Percentiles rank a stretch among this genome's conserved stretches.
Evolutionary conservation across 2,113 vertebrate species (phyloP).

Genomic region (Ophiodon elongatus): DNA sequence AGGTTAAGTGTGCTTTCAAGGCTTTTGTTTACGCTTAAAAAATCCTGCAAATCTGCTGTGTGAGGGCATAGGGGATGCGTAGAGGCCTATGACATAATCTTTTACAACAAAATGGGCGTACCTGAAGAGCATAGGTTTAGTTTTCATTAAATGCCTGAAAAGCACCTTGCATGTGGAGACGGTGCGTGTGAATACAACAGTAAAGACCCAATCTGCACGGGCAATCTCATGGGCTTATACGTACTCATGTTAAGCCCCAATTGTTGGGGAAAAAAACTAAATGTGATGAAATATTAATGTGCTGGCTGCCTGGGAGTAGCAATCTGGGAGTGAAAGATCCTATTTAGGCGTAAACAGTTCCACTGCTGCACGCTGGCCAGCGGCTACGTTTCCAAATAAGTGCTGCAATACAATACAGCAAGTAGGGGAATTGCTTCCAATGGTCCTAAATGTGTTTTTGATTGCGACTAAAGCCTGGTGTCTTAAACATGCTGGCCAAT

Average conservation of each 20-base stretch:
- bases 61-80: slow-evolving; percentile 25
- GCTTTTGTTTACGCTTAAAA: slow-evolving; percentile 43
- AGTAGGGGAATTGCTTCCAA: slow-evolving; percentile 38
- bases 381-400: slow-evolving; percentile 39
- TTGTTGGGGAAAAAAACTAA: slow-evolving; percentile 33
- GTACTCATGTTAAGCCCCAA: slow-evolving; percentile 29
- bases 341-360: slow-evolving; percentile 47
- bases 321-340: slow-evolving; percentile 40
- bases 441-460: slow-evolving; percentile 39
- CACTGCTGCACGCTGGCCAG: neutral
- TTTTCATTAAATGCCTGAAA: slow-evolving; percentile 24
- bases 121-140: slow-evolving; percentile 15
- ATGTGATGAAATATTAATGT: slow-evolving; percentile 57
- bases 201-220: slow-evolving; percentile 7
- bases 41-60: slow-evolving; percentile 46
- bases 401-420: slow-evolving; percentile 11
- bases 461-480: neutral
- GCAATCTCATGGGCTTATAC: slow-evolving; percentile 31
- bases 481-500: slow-evolving; percentile 20
- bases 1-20: slow-evolving; percentile 39
- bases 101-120: neutral
- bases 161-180: neutral
- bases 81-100: slow-evolving; percentile 27
- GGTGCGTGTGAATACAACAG: neutral
- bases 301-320: slow-evolving; percentile 27